Percentiles rank a stretch among this genome's conserved stretches.
Evolutionary conservation across 2,113 vertebrate species (phyloP).

Genomic region (Takifugu flavidus): DNA sequence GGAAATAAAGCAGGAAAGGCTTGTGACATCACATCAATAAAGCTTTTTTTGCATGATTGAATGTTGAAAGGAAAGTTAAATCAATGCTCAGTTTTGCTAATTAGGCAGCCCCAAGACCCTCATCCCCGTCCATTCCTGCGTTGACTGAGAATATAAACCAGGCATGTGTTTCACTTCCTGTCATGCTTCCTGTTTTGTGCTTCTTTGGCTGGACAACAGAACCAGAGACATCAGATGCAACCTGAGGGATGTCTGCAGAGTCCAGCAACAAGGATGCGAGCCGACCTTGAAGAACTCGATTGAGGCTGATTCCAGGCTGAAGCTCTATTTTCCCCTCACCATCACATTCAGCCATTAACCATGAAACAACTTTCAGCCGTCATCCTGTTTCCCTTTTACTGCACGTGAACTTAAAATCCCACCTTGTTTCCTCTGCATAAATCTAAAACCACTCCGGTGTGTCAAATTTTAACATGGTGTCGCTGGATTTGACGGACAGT

Average conservation of each 20-base stretch:
- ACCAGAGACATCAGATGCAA: constrained; percentile 38
- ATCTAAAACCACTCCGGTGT: constrained; percentile 11
- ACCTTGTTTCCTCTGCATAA: background rate
- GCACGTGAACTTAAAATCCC: background rate
- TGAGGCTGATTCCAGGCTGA: constrained; percentile 27
- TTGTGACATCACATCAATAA: constrained; percentile 43
- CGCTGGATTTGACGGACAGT: constrained; percentile 41
- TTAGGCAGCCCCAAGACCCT: constrained; percentile 37
- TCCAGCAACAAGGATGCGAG: constrained; percentile 12
- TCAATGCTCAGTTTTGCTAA: constrained; percentile 51
- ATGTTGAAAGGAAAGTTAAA: constrained; percentile 54
- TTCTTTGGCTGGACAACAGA: constrained; percentile 50
- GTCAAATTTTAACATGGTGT: constrained; percentile 27
- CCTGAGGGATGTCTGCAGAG: constrained; percentile 50
- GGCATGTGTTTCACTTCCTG: constrained; percentile 1
- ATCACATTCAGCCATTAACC: background rate
- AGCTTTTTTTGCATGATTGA: constrained; percentile 52
- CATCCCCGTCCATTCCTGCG: constrained; percentile 26
- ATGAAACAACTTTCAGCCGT: background rate
- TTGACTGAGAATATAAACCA: background rate
- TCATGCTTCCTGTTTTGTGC: constrained; percentile 21
- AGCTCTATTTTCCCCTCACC: background rate
- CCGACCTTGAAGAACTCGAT: constrained; percentile 57
- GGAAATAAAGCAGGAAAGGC: constrained; percentile 17
- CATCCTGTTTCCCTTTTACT: constrained; percentile 3